Evolutionary conservation across 35 echinoderm and acorn worm genomes (phyloP), one percentile per base, ranked within the genome.

Genomic region (Anneissia japonica): DNA sequence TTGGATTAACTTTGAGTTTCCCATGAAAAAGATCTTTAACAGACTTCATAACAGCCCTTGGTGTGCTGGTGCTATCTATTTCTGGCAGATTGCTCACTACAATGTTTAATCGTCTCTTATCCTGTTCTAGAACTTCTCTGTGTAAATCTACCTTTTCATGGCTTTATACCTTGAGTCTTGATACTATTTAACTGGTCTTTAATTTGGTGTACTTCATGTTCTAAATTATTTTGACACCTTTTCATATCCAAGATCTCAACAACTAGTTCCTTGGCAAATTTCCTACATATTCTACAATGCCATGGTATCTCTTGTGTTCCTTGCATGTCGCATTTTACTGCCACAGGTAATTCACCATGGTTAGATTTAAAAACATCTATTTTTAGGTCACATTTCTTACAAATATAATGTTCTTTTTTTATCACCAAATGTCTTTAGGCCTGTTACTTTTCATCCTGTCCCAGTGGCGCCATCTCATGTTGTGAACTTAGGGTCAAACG

Each of bases 231-330:
- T 28, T 86, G 73, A 11, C 84, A 0, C 40, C 33, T 77, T 30
- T 31, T 30, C n/a, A 86, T 45, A 81, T 81, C 79, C 2, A 81
- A 10, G 11, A 81, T 81, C 74, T 85, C 32, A 76, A 72, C 73
- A 35, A 86, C 34, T 77, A 86, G 30, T 29, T 32, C n/a, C 36
- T 36, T 16, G 35, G 84, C 72, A 86, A 77, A 86, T 39, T 34
- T 84, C 36, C 36, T 84, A 32, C 82, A 84, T 26, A 84, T 84
- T 28, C 72, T 84, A 37, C 82, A 84, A 37, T 84, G 82, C 82
- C 82, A 84, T 84, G 82, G 82, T 31, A 84, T 84, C 7, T 84
- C 40, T 32, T 76, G 34, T 29, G 84, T 76, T 0, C 84, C 84
- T 76, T 77, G 56, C 35, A 23, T 86, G 26, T 73, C 84, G 77